Evolutionary conservation across 2,797 vertebrate species (phyloP), one percentile per base, ranked within the genome.

Genomic region (Molothrus ater): DNA sequence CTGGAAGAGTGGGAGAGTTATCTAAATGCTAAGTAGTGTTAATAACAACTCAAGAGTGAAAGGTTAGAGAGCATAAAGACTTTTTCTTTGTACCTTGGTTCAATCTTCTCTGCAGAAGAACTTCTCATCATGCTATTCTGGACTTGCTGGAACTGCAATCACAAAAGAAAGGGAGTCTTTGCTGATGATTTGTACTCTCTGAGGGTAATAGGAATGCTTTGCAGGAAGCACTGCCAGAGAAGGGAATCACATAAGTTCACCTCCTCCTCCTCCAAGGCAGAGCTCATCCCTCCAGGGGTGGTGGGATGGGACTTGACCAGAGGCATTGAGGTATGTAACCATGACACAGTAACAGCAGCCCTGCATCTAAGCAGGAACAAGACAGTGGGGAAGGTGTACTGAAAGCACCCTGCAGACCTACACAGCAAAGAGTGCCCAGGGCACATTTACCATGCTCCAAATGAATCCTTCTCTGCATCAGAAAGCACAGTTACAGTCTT

Each of bases 51-150:
- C 20, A 31, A 60, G 59, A 84, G 19, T 22, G 32, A 57, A 86
- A 92, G 38, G 54, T 69, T 15, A 51, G 25, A 50, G 57, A 76
- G 21, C 28, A 63, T 26, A 64, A 84, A 48, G 25, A 76, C 24
- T 29, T 53, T 68, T 74, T 76, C 28, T 48, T 81, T 84, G 38
- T 97, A 99, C 99, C 99, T 99, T 86, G 99, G 99, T 92, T 99
- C 99, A 22, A 99, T 99, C 97, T 98, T 98, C 88, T 99, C 99
- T 29, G 97, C 94, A 15, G 98, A 95, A 66, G 98, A 96, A 36
- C 98, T 99, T 97, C 99, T 99, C 97, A 99, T 99, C 98, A 99
- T 98, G 96, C 98, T 99, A 97, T 93, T 99, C 98, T 99, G 99
- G 76, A 99, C 98, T 45, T 99, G 98, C 97, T 99, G 99, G 97